Evolutionary conservation across 2,888 invertebrate species (phyloP).

Genomic region (Elmis aenea): DNA sequence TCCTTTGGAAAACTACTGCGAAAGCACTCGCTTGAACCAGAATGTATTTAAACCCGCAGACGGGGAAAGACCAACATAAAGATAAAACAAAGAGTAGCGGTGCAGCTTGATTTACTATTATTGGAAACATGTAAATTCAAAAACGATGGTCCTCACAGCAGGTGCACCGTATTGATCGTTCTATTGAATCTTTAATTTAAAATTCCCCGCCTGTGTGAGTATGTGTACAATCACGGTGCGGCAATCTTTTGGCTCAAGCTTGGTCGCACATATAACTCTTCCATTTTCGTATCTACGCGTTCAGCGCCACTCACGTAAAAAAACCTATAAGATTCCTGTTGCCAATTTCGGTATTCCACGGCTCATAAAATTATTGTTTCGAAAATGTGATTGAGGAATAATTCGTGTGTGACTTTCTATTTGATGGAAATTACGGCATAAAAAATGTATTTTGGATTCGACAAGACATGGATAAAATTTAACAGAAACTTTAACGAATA

Average conservation of each 20-base stretch:
- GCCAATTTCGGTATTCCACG: conserved; percentile 15
- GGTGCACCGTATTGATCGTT: conserved; percentile 26
- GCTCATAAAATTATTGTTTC: conserved; percentile 16
- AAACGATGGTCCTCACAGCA: conserved; percentile 28
- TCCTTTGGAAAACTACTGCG: conserved; percentile 14
- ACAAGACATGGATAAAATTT: too few species aligned
- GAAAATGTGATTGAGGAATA: conserved; percentile 13
- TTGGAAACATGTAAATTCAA: conserved; percentile 34
- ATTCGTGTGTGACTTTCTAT: too few species aligned
- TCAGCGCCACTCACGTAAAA: conserved; percentile 13
- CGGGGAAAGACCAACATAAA: conserved; percentile 26
- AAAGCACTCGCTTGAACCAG: conserved; percentile 19
- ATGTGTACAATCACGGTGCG: conserved; percentile 33
- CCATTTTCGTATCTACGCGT: conserved; percentile 17
- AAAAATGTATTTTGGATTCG: too few species aligned
- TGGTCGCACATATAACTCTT: conserved; percentile 18
- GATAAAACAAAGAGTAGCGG: conserved; percentile 29
- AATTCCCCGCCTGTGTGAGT: conserved; percentile 20
- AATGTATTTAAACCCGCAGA: conserved; percentile 25
- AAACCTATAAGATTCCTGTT: conserved; percentile 13
- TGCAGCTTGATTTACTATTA: conserved; percentile 33
- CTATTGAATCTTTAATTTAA: conserved; percentile 24
- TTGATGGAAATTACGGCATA: too few species aligned
- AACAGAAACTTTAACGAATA: too few species aligned
- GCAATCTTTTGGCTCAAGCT: conserved; percentile 26